phyloP scores from a whole-genome alignment of 2,888 invertebrate genomes.

The Apodemia zela region DNA sequence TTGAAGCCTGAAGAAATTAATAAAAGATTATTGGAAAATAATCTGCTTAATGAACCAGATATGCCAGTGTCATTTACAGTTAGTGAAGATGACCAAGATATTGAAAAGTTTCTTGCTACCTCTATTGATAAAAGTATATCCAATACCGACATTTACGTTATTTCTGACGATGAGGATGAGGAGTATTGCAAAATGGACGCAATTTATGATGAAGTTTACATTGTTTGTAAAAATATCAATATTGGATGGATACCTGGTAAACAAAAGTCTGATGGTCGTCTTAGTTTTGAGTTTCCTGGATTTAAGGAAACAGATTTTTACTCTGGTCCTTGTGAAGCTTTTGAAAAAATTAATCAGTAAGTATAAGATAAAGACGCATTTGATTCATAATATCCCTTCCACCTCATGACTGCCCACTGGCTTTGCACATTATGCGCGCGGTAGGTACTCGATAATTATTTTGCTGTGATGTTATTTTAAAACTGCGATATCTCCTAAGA shows the following conservation, averaged over 20 bases:
- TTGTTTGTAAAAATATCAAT: conserved; percentile 50
- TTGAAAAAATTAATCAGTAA: conserved; percentile 60
- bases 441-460: no score
- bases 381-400: no score
- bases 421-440: no score
- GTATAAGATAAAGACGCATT: conserved; percentile 35
- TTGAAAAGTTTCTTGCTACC: conserved; percentile 48
- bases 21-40: conserved; percentile 40
- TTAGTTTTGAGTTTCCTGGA: conserved; percentile 63
- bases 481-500: no score
- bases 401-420: no score
- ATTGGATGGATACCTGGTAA: conserved; percentile 56
- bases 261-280: conserved; percentile 36
- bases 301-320: conserved; percentile 56
- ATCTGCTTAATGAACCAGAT: not conserved
- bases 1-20: conserved; percentile 73
- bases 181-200: conserved; percentile 19
- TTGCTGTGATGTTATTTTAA: no score
- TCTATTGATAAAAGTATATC: conserved; percentile 36
- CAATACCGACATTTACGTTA: conserved; percentile 35
- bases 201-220: conserved; percentile 36
- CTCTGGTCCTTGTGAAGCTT: conserved; percentile 44
- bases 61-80: not conserved
- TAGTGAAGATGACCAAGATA: conserved; percentile 34
- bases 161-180: conserved; percentile 43